Evolutionary conservation across 2,113 vertebrate genomes (phyloP), one percentile per base, ranked within the genome.

Genomic region (Cephalopholis sonnerati): DNA sequence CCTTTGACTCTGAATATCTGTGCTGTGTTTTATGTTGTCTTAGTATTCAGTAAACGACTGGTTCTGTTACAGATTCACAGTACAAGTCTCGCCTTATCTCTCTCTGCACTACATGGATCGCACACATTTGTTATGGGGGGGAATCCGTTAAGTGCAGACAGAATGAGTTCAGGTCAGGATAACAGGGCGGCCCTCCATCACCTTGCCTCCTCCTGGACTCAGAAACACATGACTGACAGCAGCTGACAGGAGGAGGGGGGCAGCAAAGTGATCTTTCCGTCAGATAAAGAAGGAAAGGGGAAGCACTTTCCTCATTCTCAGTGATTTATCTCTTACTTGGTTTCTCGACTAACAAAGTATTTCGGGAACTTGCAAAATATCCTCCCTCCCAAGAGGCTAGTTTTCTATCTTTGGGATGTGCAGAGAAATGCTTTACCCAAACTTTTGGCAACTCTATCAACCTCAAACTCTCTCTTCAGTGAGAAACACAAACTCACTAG

Each of bases 141-240:
- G 79, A 74, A 81, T 71, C 17, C 1, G 13, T 84, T 77, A 22
- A 18, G 17, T 27, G 55, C 71, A 81, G 72, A 88, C 67, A 77
- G 87, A 70, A 79, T 84, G 63, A 84, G 83, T 88, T 88, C 81
- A 85, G 81, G 73, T 90, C 80, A 79, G 65, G 61, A 65, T 41
- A 89, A 76, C 50, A 82, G 64, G 55, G 76, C 32, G 79, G 44
- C 44, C n/a, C 70, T 82, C 67, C 32, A 66, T 81, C 84, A 66
- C 53, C 57, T 20, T 29, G 22, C 58, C 22, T 79, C 69, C 79
- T 80, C 63, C 48, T 78, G 48, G 76, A 79, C 77, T 17, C 25
- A 15, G 27, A 79, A 77, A 85, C 79, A 78, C 57, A 77, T 89
- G 88, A 91, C 74, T 93, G 92, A 85, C 85, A 85, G 80, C 65